These are phyloP conservation scores for Panthera uncia DNA, from an alignment of 2,113 vertebrate genomes.

Conservation along the genomic window DNA sequence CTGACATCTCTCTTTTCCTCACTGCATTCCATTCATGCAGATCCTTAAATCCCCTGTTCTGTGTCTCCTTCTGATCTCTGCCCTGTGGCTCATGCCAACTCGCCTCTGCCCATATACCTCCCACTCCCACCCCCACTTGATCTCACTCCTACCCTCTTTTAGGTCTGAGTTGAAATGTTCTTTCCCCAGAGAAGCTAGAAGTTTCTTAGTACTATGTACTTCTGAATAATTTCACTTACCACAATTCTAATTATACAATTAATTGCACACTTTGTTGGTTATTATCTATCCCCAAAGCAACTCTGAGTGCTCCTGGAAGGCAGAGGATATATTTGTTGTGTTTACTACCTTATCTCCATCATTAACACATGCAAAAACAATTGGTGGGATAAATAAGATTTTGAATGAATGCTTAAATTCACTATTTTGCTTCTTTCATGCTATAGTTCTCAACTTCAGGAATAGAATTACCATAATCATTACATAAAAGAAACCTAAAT, in stretches of 20 bases:
- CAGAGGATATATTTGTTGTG: not conserved
- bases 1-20: not conserved
- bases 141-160: not conserved
- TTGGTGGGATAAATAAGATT: not conserved
- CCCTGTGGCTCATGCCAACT: not conserved
- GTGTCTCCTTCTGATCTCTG: not conserved
- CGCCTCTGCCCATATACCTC: not conserved
- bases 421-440: conserved; percentile 14
- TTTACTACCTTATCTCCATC: not conserved
- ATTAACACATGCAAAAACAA: not conserved
- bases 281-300: not conserved
- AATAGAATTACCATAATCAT: not conserved
- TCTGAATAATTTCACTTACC: conserved; percentile 12
- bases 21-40: fast-evolving
- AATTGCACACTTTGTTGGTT: not conserved
- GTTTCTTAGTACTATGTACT: not conserved
- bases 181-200: conserved; percentile 24
- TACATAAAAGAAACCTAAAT: not conserved
- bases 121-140: too few relatives aligned
- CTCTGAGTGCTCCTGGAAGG: not conserved
- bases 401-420: not conserved
- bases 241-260: conserved; percentile 2
- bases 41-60: not conserved
- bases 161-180: not conserved
- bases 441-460: not conserved